Evolutionary conservation across 2,113 vertebrate species (phyloP).

Genomic region (Amphiprion percula): DNA sequence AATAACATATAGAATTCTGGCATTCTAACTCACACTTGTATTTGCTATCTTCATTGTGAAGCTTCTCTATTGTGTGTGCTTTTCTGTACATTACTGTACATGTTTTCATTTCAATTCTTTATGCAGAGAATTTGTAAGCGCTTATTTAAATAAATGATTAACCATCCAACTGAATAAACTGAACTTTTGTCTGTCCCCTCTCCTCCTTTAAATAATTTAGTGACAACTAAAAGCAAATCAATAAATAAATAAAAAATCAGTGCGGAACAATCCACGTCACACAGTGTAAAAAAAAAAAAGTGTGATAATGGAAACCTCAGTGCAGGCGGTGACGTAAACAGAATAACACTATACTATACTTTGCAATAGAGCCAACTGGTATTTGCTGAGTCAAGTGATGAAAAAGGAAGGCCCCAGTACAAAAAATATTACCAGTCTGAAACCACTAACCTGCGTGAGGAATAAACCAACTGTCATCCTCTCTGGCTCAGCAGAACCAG

Average conservation of each 20-base stretch:
- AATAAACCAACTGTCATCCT: slow-evolving; percentile 36
- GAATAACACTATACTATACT: neutral
- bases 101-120: no score
- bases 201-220: neutral
- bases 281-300: neutral
- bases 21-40: no score
- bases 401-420: slow-evolving; percentile 16
- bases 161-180: neutral
- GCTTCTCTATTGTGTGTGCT: neutral
- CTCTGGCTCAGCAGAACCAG: slow-evolving; percentile 14
- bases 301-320: neutral
- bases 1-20: no score
- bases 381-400: slow-evolving; percentile 20
- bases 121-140: no score
- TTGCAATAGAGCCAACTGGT: neutral
- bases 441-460: slow-evolving; percentile 14
- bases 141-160: no score
- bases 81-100: neutral
- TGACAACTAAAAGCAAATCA: neutral
- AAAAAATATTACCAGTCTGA: slow-evolving; percentile 22
- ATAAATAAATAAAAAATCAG: neutral
- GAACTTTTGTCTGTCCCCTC: neutral
- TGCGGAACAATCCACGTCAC: neutral
- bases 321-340: neutral
- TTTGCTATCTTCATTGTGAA: no score